These are phyloP conservation scores for Scatophagus argus DNA, from an alignment of 2,113 vertebrate genomes.

Conservation along the genomic window DNA sequence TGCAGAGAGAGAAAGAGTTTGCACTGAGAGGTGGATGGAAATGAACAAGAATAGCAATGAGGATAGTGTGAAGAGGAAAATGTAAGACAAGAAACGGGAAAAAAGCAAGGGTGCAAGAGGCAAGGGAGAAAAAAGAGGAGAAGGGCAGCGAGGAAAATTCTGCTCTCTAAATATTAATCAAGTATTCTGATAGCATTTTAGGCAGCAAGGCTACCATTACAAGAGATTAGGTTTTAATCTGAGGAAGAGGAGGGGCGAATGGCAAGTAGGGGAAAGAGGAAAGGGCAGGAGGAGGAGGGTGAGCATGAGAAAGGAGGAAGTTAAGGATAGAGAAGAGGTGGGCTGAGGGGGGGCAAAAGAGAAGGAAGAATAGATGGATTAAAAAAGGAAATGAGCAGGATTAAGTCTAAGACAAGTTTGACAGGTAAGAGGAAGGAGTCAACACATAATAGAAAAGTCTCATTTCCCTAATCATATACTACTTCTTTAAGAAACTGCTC, in stretches of 20 bases:
- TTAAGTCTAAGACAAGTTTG: conserved; percentile 32
- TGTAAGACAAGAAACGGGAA: neutral
- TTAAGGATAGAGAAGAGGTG: conserved; percentile 37
- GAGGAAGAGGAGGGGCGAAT: conserved; percentile 49
- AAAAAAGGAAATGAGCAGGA: conserved; percentile 62
- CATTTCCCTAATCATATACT: conserved; percentile 47
- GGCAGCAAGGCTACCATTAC: conserved; percentile 64
- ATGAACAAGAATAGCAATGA: conserved; percentile 26
- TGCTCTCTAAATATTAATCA: conserved; percentile 76
- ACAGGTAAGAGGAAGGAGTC: conserved; percentile 37
- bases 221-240: conserved; percentile 72
- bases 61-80: conserved; percentile 11
- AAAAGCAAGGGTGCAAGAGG: conserved; percentile 1
- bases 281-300: conserved; percentile 26
- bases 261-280: conserved; percentile 22
- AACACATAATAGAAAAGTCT: conserved; percentile 46
- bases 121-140: neutral
- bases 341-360: conserved; percentile 39
- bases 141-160: conserved; percentile 26
- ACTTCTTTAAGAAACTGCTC: conserved; percentile 28
- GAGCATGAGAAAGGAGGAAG: conserved; percentile 51
- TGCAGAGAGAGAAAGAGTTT: conserved; percentile 17
- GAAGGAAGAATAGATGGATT: conserved; percentile 55
- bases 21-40: conserved; percentile 33
- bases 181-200: conserved; percentile 72